These are phyloP conservation scores for Redunca redunca DNA, from an alignment of 2,113 vertebrate genomes.

Conservation along the genomic window DNA sequence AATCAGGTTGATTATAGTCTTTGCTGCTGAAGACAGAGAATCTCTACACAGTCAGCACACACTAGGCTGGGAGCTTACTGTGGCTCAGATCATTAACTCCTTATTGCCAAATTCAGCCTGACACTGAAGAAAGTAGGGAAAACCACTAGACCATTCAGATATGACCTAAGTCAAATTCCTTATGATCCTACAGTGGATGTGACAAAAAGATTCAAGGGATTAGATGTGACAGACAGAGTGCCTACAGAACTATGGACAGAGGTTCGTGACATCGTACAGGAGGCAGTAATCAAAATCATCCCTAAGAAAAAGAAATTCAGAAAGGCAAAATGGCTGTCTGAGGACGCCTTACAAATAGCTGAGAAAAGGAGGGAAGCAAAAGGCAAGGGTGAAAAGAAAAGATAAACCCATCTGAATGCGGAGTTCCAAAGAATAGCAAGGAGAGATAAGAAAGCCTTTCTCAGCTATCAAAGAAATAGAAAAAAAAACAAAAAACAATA, in stretches of 20 bases:
- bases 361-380: background rate
- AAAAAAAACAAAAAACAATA: background rate
- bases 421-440: background rate
- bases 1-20: background rate
- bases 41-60: background rate
- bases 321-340: background rate
- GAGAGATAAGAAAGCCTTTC: background rate
- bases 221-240: background rate
- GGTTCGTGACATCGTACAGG: background rate
- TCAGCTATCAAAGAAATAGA: background rate
- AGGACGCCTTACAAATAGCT: background rate
- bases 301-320: background rate
- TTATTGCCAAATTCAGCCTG: background rate
- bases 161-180: background rate
- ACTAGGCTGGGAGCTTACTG: background rate
- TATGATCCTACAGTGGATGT: background rate
- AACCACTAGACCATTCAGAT: background rate
- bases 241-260: background rate
- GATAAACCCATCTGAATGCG: background rate
- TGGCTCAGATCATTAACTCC: background rate
- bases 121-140: background rate
- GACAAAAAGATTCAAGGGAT: background rate
- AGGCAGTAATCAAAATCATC: background rate
- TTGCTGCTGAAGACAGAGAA: background rate
- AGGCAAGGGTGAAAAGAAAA: rapidly evolving